These are phyloP conservation scores for Dolichallabes microphthalmus DNA, from an alignment of 2,113 vertebrate genomes.

Conservation along the genomic window DNA sequence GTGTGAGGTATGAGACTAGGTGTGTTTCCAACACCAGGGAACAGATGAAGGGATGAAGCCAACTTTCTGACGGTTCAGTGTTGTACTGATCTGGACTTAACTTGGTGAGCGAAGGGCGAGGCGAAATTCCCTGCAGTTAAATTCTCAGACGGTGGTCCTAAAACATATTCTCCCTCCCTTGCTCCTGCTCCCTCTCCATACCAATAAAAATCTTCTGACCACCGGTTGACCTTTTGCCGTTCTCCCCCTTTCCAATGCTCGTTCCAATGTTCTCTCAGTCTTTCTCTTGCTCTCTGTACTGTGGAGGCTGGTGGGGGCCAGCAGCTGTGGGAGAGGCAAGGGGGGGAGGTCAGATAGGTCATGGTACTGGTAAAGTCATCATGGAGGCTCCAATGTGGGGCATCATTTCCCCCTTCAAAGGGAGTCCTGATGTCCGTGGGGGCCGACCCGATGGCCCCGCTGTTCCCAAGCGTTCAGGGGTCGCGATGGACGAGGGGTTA, in stretches of 20 bases:
- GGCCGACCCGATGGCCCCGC: conserved; percentile 65
- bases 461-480: conserved; percentile 69
- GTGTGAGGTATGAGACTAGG: not conserved
- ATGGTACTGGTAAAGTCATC: conserved; percentile 78
- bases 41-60: not conserved
- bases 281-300: conserved; percentile 40
- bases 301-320: conserved; percentile 64
- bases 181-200: conserved; percentile 61
- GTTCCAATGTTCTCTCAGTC: conserved; percentile 32
- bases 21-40: conserved; percentile 10
- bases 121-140: conserved; percentile 72
- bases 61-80: conserved; percentile 7
- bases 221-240: conserved; percentile 73
- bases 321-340: conserved; percentile 70
- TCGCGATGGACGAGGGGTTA: conserved; percentile 73
- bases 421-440: conserved; percentile 64
- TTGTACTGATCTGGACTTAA: conserved; percentile 45
- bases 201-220: conserved; percentile 80
- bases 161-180: conserved; percentile 67
- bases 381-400: conserved; percentile 66
- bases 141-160: conserved; percentile 77
- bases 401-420: conserved; percentile 73
- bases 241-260: conserved; percentile 50
- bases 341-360: conserved; percentile 70
- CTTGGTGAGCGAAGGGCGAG: conserved; percentile 59